phyloP scores from a whole-genome alignment of 2,797 vertebrate species.

The Gobio occitaniae region DNA sequence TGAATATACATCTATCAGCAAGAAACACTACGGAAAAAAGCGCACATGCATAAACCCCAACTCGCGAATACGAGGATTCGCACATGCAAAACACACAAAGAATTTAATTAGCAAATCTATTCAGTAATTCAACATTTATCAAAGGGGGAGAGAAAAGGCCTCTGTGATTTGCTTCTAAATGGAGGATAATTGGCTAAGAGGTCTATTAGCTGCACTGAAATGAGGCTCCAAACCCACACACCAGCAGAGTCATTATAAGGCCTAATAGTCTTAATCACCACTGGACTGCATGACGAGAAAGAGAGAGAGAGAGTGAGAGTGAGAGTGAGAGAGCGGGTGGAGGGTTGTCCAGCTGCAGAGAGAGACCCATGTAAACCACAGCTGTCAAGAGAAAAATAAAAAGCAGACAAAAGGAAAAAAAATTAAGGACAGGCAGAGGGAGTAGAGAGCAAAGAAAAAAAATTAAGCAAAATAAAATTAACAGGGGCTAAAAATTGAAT shows the following conservation, averaged over 20 bases:
- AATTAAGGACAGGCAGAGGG: slow-evolving; percentile 10
- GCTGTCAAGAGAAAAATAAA: slow-evolving; percentile 44
- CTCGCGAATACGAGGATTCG: slow-evolving; percentile 33
- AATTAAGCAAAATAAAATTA: not conserved
- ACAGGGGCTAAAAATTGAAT: not conserved
- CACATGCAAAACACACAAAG: slow-evolving; percentile 77
- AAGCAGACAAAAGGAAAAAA: slow-evolving; percentile 21
- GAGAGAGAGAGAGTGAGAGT: not conserved
- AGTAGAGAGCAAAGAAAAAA: not conserved
- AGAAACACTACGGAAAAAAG: slow-evolving; percentile 60
- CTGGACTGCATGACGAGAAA: slow-evolving; percentile 72
- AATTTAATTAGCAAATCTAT: slow-evolving; percentile 94
- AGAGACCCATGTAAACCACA: slow-evolving; percentile 66
- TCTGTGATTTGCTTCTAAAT: slow-evolving; percentile 96
- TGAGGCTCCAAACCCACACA: slow-evolving; percentile 90
- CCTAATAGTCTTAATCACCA: slow-evolving; percentile 96
- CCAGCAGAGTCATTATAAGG: slow-evolving; percentile 92
- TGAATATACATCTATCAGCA: slow-evolving; percentile 37
- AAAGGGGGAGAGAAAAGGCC: slow-evolving; percentile 86
- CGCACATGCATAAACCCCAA: slow-evolving; percentile 52
- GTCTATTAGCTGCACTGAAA: slow-evolving; percentile 96
- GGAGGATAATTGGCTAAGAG: slow-evolving; percentile 99
- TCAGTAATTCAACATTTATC: slow-evolving; percentile 91
- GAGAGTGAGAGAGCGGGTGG: not conserved
- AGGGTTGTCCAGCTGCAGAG: slow-evolving; percentile 55